These are phyloP conservation scores for Myathropa florea DNA, from an alignment of 2,888 invertebrate genomes.

Conservation along the genomic window DNA sequence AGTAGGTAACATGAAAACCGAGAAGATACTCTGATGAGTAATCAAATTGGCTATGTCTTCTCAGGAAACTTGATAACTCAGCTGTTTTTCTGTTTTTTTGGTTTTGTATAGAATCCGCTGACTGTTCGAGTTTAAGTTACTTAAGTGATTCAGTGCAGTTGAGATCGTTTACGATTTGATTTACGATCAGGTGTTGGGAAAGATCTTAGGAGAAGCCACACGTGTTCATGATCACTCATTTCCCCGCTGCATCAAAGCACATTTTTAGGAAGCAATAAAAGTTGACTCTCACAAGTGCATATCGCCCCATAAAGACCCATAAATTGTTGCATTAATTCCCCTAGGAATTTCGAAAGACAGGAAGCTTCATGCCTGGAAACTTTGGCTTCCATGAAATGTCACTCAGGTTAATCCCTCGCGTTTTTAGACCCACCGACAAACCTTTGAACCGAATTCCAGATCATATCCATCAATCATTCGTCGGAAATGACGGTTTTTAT, in stretches of 20 bases:
- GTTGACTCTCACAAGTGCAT: neutral
- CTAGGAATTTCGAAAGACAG: neutral
- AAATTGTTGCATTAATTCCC: neutral
- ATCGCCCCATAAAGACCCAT: neutral
- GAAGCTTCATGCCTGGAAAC: neutral
- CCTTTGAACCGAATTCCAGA: too few relatives aligned
- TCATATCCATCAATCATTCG: neutral
- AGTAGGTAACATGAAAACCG: neutral
- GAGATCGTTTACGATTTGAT: neutral
- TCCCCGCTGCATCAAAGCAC: too few relatives aligned
- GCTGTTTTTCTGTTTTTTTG: neutral
- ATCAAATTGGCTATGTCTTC: neutral
- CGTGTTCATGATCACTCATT: neutral
- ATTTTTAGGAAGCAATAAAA: neutral
- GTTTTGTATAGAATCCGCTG: neutral
- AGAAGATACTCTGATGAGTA: neutral
- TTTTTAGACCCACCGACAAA: too few relatives aligned
- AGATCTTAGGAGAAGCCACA: too few relatives aligned
- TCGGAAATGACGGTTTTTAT: neutral
- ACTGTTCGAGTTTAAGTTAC: neutral
- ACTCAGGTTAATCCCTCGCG: neutral
- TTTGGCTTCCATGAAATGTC: neutral
- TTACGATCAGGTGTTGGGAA: neutral
- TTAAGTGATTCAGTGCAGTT: too few relatives aligned
- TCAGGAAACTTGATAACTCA: neutral